Percentiles rank a stretch among this genome's conserved stretches.
Conservation (phyloP, 2,888 invertebrate genomes). For the Lasioglossum figueresi region DNA sequence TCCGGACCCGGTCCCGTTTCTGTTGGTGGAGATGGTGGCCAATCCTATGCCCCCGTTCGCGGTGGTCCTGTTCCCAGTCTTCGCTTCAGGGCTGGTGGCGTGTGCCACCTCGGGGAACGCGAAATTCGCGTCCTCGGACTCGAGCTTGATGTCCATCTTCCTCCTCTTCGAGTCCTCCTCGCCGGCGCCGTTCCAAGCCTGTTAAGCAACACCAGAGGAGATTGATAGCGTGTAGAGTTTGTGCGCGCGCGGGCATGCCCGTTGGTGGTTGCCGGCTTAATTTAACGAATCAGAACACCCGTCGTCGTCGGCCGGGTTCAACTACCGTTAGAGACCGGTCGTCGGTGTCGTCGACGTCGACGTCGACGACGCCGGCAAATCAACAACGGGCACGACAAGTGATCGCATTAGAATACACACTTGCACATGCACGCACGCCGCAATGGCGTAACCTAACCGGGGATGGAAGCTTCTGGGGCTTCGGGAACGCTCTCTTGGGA, state of each 20-base stretch:
- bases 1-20: constrained; percentile 80
- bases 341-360: constrained; percentile 48
- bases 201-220: constrained; percentile 40
- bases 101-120: constrained; percentile 86
- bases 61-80: constrained; percentile 66
- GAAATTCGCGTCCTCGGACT: constrained; percentile 90
- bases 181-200: constrained; percentile 81
- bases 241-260: constrained; percentile 34
- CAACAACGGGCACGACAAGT: constrained; percentile 44
- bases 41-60: constrained; percentile 69
- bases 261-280: constrained; percentile 41
- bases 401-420: constrained; percentile 49
- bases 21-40: constrained; percentile 67
- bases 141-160: constrained; percentile 89
- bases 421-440: constrained; percentile 11
- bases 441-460: constrained; percentile 15
- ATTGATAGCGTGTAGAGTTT: constrained; percentile 32
- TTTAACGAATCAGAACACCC: constrained; percentile 68
- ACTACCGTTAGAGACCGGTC: constrained; percentile 73
- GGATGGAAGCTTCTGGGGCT: constrained; percentile 29
- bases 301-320: constrained; percentile 72
- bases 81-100: constrained; percentile 73
- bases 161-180: constrained; percentile 86
- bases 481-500: constrained; percentile 38
- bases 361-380: constrained; percentile 30